These are phyloP conservation scores for Taphrorychus bicolor DNA, from an alignment of 2,888 invertebrate genomes.

Conservation along the genomic window DNA sequence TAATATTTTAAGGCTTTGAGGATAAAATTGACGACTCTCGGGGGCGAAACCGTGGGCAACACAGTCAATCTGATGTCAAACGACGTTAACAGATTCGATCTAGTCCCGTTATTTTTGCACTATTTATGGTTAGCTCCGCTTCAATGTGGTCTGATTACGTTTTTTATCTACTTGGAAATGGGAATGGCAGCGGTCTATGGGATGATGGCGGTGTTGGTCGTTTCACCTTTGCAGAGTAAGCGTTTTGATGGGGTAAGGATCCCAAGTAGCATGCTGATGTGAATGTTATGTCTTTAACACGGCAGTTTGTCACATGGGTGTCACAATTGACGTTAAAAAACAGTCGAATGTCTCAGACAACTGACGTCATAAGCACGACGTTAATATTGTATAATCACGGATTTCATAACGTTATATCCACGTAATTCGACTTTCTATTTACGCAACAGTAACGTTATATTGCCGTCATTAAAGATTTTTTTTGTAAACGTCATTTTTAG, in stretches of 20 bases:
- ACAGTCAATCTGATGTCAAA: conserved; percentile 77
- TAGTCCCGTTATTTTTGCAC: conserved; percentile 71
- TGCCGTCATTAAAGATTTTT: too few relatives aligned
- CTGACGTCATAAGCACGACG: too few relatives aligned
- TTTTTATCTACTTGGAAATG: conserved; percentile 63
- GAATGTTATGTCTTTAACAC: too few relatives aligned
- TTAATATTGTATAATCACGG: too few relatives aligned
- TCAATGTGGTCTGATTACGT: conserved; percentile 67
- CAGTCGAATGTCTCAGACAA: too few relatives aligned
- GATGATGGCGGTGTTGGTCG: conserved; percentile 63
- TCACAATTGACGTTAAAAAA: too few relatives aligned
- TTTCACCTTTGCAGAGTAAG: conserved; percentile 68
- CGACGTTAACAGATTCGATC: conserved; percentile 77
- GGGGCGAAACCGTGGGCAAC: conserved; percentile 69
- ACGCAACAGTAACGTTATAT: too few relatives aligned
- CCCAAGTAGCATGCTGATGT: neutral
- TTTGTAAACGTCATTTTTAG: too few relatives aligned
- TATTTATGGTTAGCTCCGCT: conserved; percentile 77
- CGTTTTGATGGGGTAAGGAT: neutral
- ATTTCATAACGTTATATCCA: too few relatives aligned
- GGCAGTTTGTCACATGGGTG: too few relatives aligned
- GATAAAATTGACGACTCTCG: conserved; percentile 74
- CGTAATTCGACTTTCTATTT: too few relatives aligned
- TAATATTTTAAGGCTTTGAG: conserved; percentile 67
- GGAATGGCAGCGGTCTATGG: conserved; percentile 61